phyloP scores from a whole-genome alignment of 2,113 vertebrate species.

The Ciconia boyciana region DNA sequence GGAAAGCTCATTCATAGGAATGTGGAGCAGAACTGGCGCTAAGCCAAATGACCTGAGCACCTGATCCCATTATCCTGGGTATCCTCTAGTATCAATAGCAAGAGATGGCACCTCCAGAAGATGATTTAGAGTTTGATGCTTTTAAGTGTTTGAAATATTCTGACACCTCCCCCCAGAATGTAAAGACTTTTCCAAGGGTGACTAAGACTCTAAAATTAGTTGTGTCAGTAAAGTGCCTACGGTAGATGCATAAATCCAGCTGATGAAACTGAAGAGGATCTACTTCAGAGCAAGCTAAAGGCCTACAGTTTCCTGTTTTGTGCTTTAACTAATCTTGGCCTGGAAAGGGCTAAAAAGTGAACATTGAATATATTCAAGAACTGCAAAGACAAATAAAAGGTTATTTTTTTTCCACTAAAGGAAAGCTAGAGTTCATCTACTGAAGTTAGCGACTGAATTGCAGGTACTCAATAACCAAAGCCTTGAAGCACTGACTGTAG shows the following conservation, averaged over 20 bases:
- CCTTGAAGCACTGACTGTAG: background rate
- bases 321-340: background rate
- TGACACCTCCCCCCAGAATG: background rate
- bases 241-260: background rate
- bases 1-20: background rate
- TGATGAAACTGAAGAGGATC: background rate
- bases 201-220: background rate
- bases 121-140: background rate
- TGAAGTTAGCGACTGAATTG: background rate
- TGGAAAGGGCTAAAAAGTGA: background rate
- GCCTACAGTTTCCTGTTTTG: background rate
- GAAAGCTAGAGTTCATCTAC: background rate
- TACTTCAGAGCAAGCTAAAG: background rate
- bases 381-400: background rate
- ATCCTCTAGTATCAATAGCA: background rate
- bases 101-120: background rate
- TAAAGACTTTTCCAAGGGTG: background rate
- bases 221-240: background rate
- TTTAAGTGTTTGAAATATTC: background rate
- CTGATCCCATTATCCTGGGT: background rate
- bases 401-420: background rate
- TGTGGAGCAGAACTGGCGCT: accelerated
- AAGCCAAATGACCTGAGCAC: background rate
- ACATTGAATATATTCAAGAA: background rate
- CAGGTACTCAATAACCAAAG: background rate